Percentiles rank a stretch among this genome's conserved stretches.
Conservation (phyloP, 2,113 vertebrate genomes). For the Vulpes lagopus region DNA sequence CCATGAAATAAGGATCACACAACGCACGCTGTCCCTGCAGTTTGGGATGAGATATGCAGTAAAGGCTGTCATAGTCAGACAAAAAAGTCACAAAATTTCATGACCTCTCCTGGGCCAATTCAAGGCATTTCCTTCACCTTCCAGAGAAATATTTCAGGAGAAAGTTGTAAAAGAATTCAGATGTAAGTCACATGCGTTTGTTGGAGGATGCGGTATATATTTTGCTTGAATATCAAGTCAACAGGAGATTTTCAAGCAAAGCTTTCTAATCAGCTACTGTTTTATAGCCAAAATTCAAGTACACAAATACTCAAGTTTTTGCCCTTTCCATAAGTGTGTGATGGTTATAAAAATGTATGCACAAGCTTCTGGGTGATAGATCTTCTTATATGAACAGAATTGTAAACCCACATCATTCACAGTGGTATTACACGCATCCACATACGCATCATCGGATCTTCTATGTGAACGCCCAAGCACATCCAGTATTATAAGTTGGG, state of each 20-base stretch:
- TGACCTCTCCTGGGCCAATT: slow-evolving; percentile 15
- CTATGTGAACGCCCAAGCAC: background rate
- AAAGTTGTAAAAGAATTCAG: background rate
- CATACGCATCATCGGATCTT: background rate
- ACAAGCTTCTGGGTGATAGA: background rate
- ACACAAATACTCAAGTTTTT: slow-evolving; percentile 1
- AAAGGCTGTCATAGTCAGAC: slow-evolving; percentile 46
- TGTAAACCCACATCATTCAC: background rate
- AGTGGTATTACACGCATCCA: background rate
- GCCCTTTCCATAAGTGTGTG: background rate
- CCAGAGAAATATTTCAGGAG: slow-evolving; percentile 23
- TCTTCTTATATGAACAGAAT: slow-evolving; percentile 18
- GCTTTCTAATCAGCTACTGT: slow-evolving; percentile 4
- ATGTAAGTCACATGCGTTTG: background rate
- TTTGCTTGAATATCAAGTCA: slow-evolving; percentile 23
- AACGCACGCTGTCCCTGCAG: background rate
- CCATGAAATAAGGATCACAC: background rate
- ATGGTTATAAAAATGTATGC: slow-evolving; percentile 8
- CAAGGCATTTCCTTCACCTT: slow-evolving; percentile 25
- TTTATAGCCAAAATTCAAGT: slow-evolving; percentile 45
- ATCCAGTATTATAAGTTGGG: background rate
- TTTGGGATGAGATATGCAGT: background rate
- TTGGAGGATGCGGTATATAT: background rate
- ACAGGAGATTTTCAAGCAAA: slow-evolving; percentile 35
- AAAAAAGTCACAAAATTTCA: slow-evolving; percentile 59